Conservation (phyloP, 2,888 invertebrate species). For the Zaprionus lineosus region DNA sequence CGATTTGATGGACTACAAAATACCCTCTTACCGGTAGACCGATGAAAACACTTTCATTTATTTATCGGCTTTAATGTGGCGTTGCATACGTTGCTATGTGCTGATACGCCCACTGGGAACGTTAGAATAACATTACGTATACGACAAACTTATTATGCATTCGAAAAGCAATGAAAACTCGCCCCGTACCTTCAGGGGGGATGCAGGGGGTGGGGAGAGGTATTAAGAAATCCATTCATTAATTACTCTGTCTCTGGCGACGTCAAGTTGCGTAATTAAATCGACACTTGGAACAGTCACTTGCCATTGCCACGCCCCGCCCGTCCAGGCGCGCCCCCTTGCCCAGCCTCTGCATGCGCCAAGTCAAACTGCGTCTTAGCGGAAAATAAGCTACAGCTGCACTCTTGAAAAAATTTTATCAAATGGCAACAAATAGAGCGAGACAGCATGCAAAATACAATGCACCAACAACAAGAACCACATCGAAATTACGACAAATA, state of each 20-base stretch:
- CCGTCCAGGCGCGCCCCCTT: background rate
- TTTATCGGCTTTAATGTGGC: no score
- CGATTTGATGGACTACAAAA: no score
- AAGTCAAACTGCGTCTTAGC: constrained; percentile 50
- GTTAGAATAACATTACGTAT: background rate
- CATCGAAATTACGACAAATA: background rate
- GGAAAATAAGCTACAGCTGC: constrained; percentile 26
- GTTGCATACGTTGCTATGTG: no score
- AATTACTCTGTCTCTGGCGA: constrained; percentile 51
- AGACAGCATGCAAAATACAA: background rate
- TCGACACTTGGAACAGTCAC: constrained; percentile 66
- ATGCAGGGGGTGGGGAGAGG: background rate
- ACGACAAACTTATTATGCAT: constrained; percentile 26
- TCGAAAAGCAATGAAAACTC: constrained; percentile 19
- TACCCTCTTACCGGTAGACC: no score
- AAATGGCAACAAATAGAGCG: constrained; percentile 7
- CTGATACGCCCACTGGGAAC: no score
- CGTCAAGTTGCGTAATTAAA: constrained; percentile 66
- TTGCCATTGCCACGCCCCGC: constrained; percentile 2
- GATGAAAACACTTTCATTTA: no score
- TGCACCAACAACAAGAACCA: background rate
- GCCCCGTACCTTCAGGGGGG: background rate
- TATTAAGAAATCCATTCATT: constrained; percentile 66
- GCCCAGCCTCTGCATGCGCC: constrained; percentile 27
- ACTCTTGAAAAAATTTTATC: constrained; percentile 34